phyloP scores from a whole-genome alignment of 2,113 vertebrate genomes.

The Scatophagus argus region DNA sequence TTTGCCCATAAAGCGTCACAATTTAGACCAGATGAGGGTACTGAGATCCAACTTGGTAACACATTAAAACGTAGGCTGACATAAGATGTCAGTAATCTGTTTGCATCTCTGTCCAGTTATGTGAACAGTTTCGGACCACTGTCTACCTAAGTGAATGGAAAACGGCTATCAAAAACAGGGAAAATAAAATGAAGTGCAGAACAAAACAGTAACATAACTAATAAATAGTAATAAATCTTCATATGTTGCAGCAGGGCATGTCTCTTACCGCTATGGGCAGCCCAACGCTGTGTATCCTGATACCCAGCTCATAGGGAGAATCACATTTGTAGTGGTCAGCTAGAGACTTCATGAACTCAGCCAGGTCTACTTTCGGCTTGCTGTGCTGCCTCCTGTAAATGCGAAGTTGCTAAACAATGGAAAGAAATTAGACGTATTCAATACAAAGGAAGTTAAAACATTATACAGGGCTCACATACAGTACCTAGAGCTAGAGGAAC shows the following conservation, averaged over 20 bases:
- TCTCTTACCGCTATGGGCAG: conserved; percentile 81
- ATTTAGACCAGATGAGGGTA: background rate
- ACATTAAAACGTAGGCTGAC: background rate
- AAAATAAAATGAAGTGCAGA: too few species aligned
- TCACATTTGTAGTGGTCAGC: conserved; percentile 84
- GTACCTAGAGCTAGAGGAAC: background rate
- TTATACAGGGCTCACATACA: background rate
- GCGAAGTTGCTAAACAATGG: conserved; percentile 76
- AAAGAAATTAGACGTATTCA: conserved; percentile 20
- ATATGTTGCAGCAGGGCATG: background rate
- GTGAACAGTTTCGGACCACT: background rate
- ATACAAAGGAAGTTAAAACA: background rate
- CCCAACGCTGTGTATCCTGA: conserved; percentile 82
- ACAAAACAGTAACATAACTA: too few species aligned
- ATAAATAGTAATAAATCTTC: background rate
- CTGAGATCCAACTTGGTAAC: background rate
- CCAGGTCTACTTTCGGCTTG: conserved; percentile 77
- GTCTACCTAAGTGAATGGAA: too few species aligned
- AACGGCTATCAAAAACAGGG: too few species aligned
- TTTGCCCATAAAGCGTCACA: background rate
- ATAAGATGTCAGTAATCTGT: too few species aligned
- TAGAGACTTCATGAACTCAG: conserved; percentile 84
- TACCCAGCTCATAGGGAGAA: conserved; percentile 82
- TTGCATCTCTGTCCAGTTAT: background rate
- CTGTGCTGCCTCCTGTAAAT: conserved; percentile 58